These are phyloP conservation scores for Heterodera carotae DNA, from an alignment of 1,140 invertebrate species.

Conservation along the genomic window DNA sequence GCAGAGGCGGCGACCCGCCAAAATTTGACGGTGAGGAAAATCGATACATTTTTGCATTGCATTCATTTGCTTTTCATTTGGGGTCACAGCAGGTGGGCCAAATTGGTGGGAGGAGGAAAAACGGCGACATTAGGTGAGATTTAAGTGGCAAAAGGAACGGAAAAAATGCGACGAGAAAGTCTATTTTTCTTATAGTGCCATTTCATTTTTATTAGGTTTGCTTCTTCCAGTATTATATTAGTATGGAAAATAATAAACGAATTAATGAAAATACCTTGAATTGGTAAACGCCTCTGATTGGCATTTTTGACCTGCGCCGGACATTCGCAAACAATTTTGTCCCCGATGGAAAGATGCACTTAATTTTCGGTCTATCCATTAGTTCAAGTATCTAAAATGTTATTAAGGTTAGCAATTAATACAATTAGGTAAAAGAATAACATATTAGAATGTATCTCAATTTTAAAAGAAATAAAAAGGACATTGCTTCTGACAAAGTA, in stretches of 20 bases:
- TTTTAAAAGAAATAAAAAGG: no score
- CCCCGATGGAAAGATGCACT: not conserved
- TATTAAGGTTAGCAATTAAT: not conserved
- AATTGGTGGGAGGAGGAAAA: not conserved
- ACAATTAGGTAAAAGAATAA: not conserved
- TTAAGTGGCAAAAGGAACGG: not conserved
- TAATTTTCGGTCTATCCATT: not conserved
- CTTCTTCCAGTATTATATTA: no score
- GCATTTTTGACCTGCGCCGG: not conserved
- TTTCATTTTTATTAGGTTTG: no score
- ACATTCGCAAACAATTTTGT: not conserved
- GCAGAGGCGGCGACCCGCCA: no score
- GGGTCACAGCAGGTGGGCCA: not conserved
- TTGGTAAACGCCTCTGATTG: not conserved
- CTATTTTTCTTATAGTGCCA: no score
- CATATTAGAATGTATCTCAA: no score
- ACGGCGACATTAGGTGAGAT: not conserved
- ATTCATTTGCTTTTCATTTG: not conserved
- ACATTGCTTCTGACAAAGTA: no score
- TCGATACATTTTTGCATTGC: not conserved
- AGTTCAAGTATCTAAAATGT: not conserved
- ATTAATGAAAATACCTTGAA: no score
- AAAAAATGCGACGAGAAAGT: not conserved
- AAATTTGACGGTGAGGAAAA: constrained; percentile 3
- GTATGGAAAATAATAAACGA: no score